These are phyloP conservation scores for Callorhinus ursinus DNA, from an alignment of 2,113 vertebrate genomes.

Conservation along the genomic window DNA sequence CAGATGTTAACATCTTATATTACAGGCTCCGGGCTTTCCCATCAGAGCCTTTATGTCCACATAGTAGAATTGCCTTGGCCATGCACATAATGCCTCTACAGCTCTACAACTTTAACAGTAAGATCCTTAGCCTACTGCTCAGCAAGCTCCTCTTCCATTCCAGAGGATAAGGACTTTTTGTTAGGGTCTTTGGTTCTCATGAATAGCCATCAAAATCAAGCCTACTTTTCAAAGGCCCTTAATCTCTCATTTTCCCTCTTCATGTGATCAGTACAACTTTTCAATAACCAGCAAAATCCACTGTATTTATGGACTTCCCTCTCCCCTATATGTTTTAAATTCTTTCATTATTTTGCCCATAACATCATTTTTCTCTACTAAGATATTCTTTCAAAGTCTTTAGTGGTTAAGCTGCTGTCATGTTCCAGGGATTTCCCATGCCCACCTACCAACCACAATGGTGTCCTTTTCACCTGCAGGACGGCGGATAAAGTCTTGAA, in stretches of 20 bases:
- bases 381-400: not conserved
- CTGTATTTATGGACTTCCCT: not conserved
- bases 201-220: not conserved
- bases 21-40: not conserved
- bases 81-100: not conserved
- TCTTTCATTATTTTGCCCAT: not conserved
- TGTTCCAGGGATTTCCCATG: not conserved
- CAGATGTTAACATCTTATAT: not conserved
- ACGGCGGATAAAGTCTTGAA: not conserved
- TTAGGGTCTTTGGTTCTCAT: not conserved
- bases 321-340: not conserved
- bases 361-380: not conserved
- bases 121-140: not conserved
- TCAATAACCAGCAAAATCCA: not conserved
- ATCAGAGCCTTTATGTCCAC: not conserved
- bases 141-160: not conserved
- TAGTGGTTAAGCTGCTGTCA: not conserved
- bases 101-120: not conserved
- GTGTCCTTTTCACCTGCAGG: not conserved
- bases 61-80: not conserved
- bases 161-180: not conserved
- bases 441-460: rapidly evolving
- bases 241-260: not conserved
- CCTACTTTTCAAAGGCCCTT: not conserved
- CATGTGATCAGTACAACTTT: not conserved